These are phyloP conservation scores for Drosophila murphyi DNA, from an alignment of 1,140 invertebrate genomes.

Conservation along the genomic window DNA sequence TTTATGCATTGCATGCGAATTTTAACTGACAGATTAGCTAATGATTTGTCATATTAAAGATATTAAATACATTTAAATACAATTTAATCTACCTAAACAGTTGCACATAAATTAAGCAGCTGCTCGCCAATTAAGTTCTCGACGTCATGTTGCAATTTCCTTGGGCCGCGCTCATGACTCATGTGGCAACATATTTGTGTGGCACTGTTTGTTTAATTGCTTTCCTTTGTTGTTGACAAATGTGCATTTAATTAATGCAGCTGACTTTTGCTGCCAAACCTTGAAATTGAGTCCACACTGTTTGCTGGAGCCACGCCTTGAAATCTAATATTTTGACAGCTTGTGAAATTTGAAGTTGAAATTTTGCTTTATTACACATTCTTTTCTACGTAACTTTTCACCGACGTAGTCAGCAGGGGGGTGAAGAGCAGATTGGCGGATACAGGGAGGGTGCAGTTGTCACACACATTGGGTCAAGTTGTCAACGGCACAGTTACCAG, in stretches of 20 bases:
- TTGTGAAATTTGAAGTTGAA: constrained; percentile 54
- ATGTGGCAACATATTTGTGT: constrained; percentile 18
- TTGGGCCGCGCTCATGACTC: neutral
- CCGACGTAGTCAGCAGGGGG: too few relatives aligned
- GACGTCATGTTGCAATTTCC: constrained; percentile 7
- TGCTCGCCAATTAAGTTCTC: constrained; percentile 16
- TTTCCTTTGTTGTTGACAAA: constrained; percentile 40
- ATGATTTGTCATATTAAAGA: too few relatives aligned
- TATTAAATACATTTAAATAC: too few relatives aligned
- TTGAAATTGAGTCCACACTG: constrained; percentile 19
- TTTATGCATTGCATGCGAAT: too few relatives aligned
- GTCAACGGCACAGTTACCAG: constrained; percentile 72
- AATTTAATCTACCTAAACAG: neutral
- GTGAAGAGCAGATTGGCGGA: neutral
- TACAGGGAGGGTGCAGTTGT: constrained; percentile 46
- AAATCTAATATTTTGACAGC: constrained; percentile 58
- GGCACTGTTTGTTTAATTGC: constrained; percentile 53
- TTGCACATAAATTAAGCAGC: constrained; percentile 10
- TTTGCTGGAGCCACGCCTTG: constrained; percentile 22
- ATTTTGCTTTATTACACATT: constrained; percentile 51
- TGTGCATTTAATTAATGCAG: constrained; percentile 58
- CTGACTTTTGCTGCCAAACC: constrained; percentile 4
- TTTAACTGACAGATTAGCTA: too few relatives aligned
- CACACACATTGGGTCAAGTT: constrained; percentile 74
- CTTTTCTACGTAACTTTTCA: neutral